A percentile compares a stretch with the other conserved stretches of the same genome.
Evolutionary conservation across 2,888 invertebrate genomes (phyloP).

Genomic region (Slavum lentiscoides): DNA sequence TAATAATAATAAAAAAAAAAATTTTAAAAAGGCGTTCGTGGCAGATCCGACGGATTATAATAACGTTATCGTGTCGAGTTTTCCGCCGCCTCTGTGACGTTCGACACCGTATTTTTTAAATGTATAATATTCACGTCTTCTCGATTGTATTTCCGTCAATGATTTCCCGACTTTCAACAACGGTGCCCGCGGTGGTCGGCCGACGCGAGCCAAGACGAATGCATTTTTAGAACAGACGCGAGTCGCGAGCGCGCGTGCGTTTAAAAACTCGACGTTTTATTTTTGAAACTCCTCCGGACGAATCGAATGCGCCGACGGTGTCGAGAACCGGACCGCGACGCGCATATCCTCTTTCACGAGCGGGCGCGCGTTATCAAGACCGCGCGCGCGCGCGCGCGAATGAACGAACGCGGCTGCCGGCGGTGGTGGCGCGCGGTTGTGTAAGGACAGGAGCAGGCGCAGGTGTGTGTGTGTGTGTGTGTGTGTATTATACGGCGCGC

Average conservation of each 20-base stretch:
- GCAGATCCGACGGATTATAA: not conserved
- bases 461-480: not conserved
- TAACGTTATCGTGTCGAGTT: not conserved
- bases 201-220: slow-evolving; percentile 41
- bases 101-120: not conserved
- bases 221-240: slow-evolving; percentile 41
- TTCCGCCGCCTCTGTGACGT: not conserved
- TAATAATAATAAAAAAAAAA: not conserved
- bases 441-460: slow-evolving; percentile 24
- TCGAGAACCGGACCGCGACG: slow-evolving; percentile 23
- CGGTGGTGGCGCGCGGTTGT: not conserved
- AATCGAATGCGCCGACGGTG: slow-evolving; percentile 34
- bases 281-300: slow-evolving; percentile 49
- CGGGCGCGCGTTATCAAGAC: slow-evolving; percentile 9
- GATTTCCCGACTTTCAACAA: slow-evolving; percentile 26
- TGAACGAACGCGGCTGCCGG: not conserved
- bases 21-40: not conserved
- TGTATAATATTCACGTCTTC: not conserved
- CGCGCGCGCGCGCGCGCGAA: not conserved
- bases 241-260: slow-evolving; percentile 30
- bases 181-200: slow-evolving; percentile 19
- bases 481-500: not conserved
- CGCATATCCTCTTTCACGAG: slow-evolving; percentile 51
- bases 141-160: slow-evolving; percentile 7
- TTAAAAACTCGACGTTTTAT: slow-evolving; percentile 48